A percentile compares a stretch with the other conserved stretches of the same genome.
These are phyloP conservation scores for Camelus dromedarius DNA, from an alignment of 2,113 vertebrate genomes.

Conservation along the genomic window DNA sequence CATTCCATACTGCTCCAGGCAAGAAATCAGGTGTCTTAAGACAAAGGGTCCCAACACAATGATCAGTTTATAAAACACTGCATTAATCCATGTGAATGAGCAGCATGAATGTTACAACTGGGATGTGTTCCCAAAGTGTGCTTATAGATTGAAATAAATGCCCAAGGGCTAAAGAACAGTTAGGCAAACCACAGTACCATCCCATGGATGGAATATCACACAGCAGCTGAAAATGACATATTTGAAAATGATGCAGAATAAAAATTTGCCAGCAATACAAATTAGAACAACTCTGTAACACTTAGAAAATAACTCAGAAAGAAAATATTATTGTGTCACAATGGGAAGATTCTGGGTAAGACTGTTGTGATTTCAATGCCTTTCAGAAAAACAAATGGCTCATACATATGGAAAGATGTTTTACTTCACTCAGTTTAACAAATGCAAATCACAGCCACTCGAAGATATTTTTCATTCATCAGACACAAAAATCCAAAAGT, in stretches of 20 bases:
- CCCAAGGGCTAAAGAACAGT: neutral
- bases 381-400: neutral
- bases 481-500: neutral
- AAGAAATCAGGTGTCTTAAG: neutral
- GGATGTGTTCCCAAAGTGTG: neutral
- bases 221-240: neutral
- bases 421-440: neutral
- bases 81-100: fast-evolving
- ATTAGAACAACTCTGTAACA: neutral
- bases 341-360: neutral
- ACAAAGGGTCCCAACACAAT: neutral
- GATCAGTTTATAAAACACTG: neutral
- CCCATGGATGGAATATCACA: neutral
- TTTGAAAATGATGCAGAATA: neutral
- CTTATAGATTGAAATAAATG: neutral
- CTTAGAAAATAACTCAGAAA: neutral
- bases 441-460: neutral
- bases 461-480: neutral
- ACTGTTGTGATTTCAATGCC: neutral
- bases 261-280: neutral
- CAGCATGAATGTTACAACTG: neutral
- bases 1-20: neutral
- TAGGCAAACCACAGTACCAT: neutral
- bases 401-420: neutral
- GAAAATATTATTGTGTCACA: neutral